Evolutionary conservation across 2,888 invertebrate genomes (phyloP), one percentile per base, ranked within the genome.

Genomic region (Tipula confusa): DNA sequence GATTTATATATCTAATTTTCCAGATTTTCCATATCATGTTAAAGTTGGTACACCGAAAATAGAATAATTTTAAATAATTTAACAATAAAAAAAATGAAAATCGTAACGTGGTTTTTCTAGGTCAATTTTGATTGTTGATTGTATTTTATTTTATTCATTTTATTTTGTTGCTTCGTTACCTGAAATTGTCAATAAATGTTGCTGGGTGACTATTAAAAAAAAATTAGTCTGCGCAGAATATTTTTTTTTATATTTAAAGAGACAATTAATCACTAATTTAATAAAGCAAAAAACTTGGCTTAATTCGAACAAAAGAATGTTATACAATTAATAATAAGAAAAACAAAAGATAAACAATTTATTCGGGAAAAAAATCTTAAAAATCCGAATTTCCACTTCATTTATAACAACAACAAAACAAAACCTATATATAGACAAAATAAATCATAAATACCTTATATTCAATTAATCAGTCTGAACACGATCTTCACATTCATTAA

Each of bases 401-500:
- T 64, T 64, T 18, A 64, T 24, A 24, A 24, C 24, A 9, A 18
- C 64, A 64, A 64, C 24, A 64, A 64, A 18, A 9, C 13, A n/a
- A 64, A 64, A 24, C 64, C 5, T 15, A 33, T 6, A 33, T 11
- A 64, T 24, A 64, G 24, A 64, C 24, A 64, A 64, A 64, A 64
- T 24, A 24, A n/a, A n/a, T 3, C 24, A 64, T 64, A 64, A 9
- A 64, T 64, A 64, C 24, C 64, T 64, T 64, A n/a, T n/a, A 80
- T 80, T 80, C 80, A 80, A 80, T 80, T 80, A 80, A 80, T 80
- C 80, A 80, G 80, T 29, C 80, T 80, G 31, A 29, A 80, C 80
- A 80, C 80, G 80, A 80, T 29, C 29, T 80, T 80, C 29, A 29
- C n/a, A 80, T 80, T 80, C 80, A 80, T 80, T 80, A 80, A 80